phyloP scores from a whole-genome alignment of 1,140 invertebrate species.

The Ridgeia piscesae region DNA sequence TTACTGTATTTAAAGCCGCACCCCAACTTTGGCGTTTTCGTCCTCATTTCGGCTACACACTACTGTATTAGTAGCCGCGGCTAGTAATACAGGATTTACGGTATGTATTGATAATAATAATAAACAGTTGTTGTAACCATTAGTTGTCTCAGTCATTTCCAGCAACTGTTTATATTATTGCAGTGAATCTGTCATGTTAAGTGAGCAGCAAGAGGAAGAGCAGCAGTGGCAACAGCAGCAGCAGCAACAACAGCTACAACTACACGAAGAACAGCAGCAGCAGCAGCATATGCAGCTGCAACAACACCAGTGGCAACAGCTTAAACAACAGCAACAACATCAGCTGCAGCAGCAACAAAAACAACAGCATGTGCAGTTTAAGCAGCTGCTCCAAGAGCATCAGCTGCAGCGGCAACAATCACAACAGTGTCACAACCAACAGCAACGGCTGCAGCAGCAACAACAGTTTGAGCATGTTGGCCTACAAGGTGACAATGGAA shows the following conservation, averaged over 20 bases:
- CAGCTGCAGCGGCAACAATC: background rate
- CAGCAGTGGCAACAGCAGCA: background rate
- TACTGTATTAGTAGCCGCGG: too few relatives aligned
- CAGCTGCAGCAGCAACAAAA: background rate
- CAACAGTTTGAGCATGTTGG: background rate
- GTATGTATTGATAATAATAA: too few relatives aligned
- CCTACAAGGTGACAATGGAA: background rate
- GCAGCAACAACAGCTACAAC: background rate
- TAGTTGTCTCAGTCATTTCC: too few relatives aligned
- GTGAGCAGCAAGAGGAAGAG: background rate
- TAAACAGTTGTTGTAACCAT: too few relatives aligned
- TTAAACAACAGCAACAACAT: background rate
- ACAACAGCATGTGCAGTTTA: background rate
- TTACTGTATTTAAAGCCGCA: too few relatives aligned
- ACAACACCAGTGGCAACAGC: background rate
- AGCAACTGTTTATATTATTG: too few relatives aligned
- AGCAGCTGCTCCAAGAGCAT: background rate
- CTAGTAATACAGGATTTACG: too few relatives aligned
- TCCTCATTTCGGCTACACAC: too few relatives aligned
- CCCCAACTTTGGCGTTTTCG: too few relatives aligned
- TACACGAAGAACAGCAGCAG: background rate
- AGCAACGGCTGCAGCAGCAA: background rate
- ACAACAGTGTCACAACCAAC: background rate
- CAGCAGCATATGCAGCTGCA: background rate
- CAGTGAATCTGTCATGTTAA: background rate